Percentiles rank a stretch among this genome's conserved stretches.
These are phyloP conservation scores for Holocentrus rufus DNA, from an alignment of 2,797 vertebrate species.

Conservation along the genomic window DNA sequence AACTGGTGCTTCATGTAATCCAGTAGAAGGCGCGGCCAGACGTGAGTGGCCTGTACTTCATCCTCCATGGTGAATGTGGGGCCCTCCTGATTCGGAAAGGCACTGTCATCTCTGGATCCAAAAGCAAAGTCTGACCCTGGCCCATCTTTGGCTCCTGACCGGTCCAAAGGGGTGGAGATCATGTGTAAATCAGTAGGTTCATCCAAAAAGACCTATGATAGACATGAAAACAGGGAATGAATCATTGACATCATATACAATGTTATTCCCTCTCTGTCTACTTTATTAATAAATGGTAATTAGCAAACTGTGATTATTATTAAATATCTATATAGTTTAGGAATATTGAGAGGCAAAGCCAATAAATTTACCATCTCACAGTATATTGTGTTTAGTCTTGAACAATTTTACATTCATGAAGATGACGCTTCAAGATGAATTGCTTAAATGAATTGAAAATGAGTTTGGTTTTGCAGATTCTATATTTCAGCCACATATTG, in stretches of 20 bases:
- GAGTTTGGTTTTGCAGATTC: too few species aligned
- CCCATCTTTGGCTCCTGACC: background rate
- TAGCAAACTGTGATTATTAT: background rate
- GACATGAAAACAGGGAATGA: constrained; percentile 3
- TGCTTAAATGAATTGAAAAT: too few species aligned
- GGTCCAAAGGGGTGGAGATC: constrained; percentile 33
- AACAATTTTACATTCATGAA: too few species aligned
- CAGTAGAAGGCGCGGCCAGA: constrained; percentile 60
- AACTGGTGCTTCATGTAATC: constrained; percentile 73
- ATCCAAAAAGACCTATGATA: constrained; percentile 46
- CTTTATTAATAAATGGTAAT: background rate
- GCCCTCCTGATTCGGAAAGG: constrained; percentile 40
- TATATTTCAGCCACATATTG: too few species aligned
- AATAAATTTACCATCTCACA: too few species aligned
- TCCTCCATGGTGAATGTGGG: constrained; percentile 48
- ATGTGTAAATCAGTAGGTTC: constrained; percentile 15
- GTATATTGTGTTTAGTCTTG: too few species aligned
- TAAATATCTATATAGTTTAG: background rate
- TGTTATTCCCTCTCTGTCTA: constrained; percentile 1
- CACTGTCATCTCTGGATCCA: constrained; percentile 22
- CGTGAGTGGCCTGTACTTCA: constrained; percentile 25
- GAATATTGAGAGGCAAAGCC: background rate
- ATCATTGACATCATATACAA: background rate
- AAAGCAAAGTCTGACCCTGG: constrained; percentile 29
- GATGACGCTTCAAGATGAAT: too few species aligned